Evolutionary conservation across 2,888 invertebrate species (phyloP).

Genomic region (Callosobruchus maculatus): DNA sequence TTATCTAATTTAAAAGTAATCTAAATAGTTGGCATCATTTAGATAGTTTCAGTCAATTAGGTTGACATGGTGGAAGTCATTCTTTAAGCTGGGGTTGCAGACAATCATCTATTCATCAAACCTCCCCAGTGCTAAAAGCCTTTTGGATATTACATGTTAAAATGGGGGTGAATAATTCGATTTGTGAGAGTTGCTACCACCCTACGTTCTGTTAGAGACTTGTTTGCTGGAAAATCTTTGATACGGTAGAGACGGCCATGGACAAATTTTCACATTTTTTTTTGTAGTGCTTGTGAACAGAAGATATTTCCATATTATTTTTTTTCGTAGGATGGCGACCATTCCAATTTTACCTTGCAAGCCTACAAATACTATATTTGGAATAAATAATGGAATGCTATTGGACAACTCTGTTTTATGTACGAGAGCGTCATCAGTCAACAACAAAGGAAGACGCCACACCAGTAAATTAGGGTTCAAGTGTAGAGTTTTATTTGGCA

Average conservation of each 20-base stretch:
- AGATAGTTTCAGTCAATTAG: slow-evolving; percentile 39
- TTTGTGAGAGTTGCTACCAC: slow-evolving; percentile 35
- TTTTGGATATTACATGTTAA: slow-evolving; percentile 52
- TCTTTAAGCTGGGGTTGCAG: slow-evolving; percentile 23
- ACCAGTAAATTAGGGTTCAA: too few species aligned
- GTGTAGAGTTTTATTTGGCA: too few species aligned
- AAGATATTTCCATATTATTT: too few species aligned
- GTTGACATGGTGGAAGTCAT: slow-evolving; percentile 35
- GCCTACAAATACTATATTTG: too few species aligned
- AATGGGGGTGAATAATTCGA: slow-evolving; percentile 52
- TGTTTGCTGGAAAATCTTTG: slow-evolving; percentile 2
- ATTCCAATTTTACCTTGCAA: too few species aligned
- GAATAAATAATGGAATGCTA: too few species aligned
- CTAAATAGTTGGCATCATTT: slow-evolving; percentile 37
- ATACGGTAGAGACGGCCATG: neutral
- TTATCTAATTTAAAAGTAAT: slow-evolving; percentile 34
- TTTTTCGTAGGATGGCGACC: too few species aligned
- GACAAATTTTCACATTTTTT: too few species aligned
- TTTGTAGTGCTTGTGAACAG: too few species aligned
- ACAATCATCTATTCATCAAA: slow-evolving; percentile 34
- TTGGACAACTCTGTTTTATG: too few species aligned
- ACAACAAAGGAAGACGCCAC: too few species aligned
- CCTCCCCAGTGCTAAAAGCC: slow-evolving; percentile 50
- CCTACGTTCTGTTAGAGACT: neutral
- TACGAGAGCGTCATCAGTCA: too few species aligned